Percentiles rank a stretch among this genome's conserved stretches.
phyloP scores from a whole-genome alignment of 2,113 vertebrate species.

The Myiagra hebetior region DNA sequence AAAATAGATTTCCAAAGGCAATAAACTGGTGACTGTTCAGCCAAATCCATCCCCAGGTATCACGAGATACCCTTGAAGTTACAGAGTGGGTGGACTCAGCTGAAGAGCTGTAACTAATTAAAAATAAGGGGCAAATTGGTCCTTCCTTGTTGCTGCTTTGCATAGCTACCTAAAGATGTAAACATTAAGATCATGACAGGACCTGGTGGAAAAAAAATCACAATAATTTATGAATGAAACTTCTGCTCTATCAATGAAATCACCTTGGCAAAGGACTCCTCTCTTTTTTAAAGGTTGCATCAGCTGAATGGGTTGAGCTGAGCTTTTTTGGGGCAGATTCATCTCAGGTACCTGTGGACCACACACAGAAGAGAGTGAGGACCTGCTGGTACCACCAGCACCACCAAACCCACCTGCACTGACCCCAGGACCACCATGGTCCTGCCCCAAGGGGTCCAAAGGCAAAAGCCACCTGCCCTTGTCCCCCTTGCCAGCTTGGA shows the following conservation, averaged over 20 bases:
- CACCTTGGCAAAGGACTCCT: neutral
- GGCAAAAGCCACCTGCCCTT: neutral
- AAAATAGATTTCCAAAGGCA: neutral
- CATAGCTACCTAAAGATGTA: neutral
- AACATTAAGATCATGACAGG: neutral
- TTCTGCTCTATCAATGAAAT: neutral
- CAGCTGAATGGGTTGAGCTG: fast-evolving
- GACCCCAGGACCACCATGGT: neutral
- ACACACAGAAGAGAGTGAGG: neutral
- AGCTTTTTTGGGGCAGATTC: fast-evolving
- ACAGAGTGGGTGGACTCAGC: neutral
- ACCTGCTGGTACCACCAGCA: neutral
- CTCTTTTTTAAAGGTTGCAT: neutral
- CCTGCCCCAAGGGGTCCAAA: neutral
- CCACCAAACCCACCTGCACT: neutral
- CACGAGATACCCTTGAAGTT: neutral
- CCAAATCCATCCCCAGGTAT: neutral
- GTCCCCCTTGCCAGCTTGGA: neutral
- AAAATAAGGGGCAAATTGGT: neutral
- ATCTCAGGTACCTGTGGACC: neutral
- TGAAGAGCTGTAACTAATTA: neutral
- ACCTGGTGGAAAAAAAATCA: neutral
- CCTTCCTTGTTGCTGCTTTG: neutral
- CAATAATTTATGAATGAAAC: neutral
- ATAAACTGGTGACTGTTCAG: neutral